Evolutionary conservation across 2,113 vertebrate genomes (phyloP).

Genomic region (Oncorhynchus kisutch): DNA sequence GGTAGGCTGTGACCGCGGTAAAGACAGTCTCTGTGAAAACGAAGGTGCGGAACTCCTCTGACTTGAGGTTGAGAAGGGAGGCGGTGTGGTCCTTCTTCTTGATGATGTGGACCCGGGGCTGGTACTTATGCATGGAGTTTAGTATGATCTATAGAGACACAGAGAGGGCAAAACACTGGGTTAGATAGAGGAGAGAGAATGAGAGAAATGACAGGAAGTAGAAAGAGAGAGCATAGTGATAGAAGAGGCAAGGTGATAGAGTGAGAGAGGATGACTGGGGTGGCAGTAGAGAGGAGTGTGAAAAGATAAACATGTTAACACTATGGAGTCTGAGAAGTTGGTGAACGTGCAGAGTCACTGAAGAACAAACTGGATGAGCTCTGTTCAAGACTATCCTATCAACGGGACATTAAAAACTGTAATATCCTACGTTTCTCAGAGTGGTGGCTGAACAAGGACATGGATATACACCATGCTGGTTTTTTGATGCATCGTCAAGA

Average conservation of each 20-base stretch:
- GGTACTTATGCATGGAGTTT: slow-evolving; percentile 99
- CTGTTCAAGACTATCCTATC: too few relatives aligned
- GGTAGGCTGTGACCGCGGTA: slow-evolving; percentile 96
- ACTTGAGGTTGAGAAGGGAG: slow-evolving; percentile 95
- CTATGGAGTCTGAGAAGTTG: background rate
- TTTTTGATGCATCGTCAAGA: too few relatives aligned
- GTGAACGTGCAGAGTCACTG: too few relatives aligned
- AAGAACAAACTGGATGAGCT: too few relatives aligned
- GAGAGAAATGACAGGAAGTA: background rate
- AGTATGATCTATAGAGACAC: slow-evolving; percentile 85
- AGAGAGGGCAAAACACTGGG: background rate
- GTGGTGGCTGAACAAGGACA: too few relatives aligned
- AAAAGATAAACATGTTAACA: slow-evolving; percentile 32
- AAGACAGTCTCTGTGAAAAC: slow-evolving; percentile 97
- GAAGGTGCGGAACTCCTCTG: slow-evolving; percentile 96
- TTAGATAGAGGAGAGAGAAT: background rate
- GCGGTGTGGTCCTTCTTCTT: slow-evolving; percentile 99
- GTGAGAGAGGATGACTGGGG: background rate
- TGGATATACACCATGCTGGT: too few relatives aligned
- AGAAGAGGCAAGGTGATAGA: background rate
- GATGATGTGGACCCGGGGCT: slow-evolving; percentile 97
- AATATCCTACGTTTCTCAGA: too few relatives aligned
- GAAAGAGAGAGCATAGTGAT: background rate
- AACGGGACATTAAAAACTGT: too few relatives aligned
- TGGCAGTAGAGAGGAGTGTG: slow-evolving; percentile 12